phyloP scores from a whole-genome alignment of 2,888 invertebrate genomes.

The Cyclophora albipunctata region DNA sequence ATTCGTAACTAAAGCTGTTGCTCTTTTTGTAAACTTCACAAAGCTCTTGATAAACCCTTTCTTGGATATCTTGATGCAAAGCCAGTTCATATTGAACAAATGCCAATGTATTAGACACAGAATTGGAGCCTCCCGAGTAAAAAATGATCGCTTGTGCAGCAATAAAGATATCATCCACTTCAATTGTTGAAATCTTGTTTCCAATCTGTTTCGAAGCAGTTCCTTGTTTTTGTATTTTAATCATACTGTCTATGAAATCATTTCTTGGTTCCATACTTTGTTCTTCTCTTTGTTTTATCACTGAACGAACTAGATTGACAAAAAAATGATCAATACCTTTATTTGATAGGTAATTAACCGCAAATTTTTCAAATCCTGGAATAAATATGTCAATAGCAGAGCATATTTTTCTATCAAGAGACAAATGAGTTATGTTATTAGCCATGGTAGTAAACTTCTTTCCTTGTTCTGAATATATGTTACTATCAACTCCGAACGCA shows the following conservation, averaged over 20 bases:
- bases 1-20: neutral
- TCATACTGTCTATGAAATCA: conserved; percentile 7
- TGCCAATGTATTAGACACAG: neutral
- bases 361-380: neutral
- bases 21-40: neutral
- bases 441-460: too few species aligned
- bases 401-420: neutral
- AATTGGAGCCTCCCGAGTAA: neutral
- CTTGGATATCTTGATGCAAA: conserved; percentile 18
- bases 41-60: conserved; percentile 11
- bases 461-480: neutral
- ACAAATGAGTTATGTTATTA: too few species aligned
- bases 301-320: neutral
- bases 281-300: conserved; percentile 14
- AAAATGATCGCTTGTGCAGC: neutral
- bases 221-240: neutral
- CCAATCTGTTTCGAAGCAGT: neutral
- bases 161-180: neutral
- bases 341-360: neutral
- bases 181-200: neutral
- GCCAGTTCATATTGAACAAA: conserved; percentile 13
- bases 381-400: neutral
- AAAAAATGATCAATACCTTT: neutral
- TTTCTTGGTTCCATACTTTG: conserved; percentile 22
- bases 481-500: neutral